A percentile compares a stretch with the other conserved stretches of the same genome.
Evolutionary conservation across 1,140 invertebrate genomes (phyloP).

Genomic region (Caenorhabditis remanei): DNA sequence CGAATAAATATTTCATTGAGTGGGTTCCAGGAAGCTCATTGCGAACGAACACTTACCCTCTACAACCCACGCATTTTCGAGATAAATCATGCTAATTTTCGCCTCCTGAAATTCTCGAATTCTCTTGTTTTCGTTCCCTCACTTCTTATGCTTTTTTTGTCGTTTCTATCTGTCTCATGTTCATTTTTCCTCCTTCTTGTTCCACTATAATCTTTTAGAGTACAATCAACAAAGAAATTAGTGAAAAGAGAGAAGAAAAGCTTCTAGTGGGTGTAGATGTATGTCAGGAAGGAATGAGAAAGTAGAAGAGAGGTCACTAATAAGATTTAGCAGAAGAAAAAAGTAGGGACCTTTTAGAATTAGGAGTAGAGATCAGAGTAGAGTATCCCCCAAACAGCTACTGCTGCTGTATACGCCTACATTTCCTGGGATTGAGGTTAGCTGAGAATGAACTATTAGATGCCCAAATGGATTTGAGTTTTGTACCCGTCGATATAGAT

Average conservation of each 20-base stretch:
- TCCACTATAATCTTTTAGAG: background rate
- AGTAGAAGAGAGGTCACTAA: slow-evolving; percentile 33
- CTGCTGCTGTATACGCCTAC: slow-evolving; percentile 22
- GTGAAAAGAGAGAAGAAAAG: background rate
- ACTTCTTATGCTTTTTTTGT: background rate
- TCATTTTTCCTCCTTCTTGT: background rate
- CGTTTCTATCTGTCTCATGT: background rate
- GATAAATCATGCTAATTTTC: slow-evolving; percentile 17
- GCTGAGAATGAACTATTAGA: slow-evolving; percentile 36
- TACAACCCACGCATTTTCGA: background rate
- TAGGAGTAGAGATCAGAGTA: slow-evolving; percentile 30
- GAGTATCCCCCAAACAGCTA: background rate
- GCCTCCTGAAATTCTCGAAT: no score
- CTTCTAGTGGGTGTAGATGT: background rate
- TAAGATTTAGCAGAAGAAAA: slow-evolving; percentile 34
- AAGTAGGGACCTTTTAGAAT: slow-evolving; percentile 36
- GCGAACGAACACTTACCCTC: background rate
- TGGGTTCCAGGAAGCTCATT: slow-evolving; percentile 9
- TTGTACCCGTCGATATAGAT: background rate
- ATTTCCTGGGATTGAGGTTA: background rate
- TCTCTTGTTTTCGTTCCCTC: background rate
- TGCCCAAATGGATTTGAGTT: background rate
- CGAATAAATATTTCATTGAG: background rate
- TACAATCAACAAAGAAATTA: slow-evolving; percentile 28
- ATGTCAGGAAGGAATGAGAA: slow-evolving; percentile 18